Percentiles rank a stretch among this genome's conserved stretches.
Conservation (phyloP, 2,797 vertebrate genomes). For the Gila robusta region DNA sequence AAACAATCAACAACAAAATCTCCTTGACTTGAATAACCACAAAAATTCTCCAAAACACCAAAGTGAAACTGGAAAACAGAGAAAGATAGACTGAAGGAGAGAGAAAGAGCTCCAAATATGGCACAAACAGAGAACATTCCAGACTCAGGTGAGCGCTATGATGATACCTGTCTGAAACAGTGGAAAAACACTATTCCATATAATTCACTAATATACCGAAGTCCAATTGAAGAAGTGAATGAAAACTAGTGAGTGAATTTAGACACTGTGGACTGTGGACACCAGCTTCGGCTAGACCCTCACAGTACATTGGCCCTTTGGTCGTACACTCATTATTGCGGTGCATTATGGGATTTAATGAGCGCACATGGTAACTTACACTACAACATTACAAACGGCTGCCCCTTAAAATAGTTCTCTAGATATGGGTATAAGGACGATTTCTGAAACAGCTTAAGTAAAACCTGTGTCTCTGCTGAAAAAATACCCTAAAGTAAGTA, state of each 20-base stretch:
- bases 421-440: neutral
- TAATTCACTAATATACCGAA: neutral
- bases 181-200: neutral
- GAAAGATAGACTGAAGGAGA: neutral
- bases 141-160: neutral
- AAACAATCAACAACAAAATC: constrained; percentile 44
- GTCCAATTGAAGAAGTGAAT: neutral
- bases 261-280: neutral
- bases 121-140: neutral
- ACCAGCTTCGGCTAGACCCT: neutral
- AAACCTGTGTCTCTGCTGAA: neutral
- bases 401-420: neutral
- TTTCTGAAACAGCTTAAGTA: neutral
- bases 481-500: neutral
- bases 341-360: neutral
- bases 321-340: neutral
- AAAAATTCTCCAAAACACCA: constrained; percentile 4
- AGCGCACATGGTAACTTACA: neutral
- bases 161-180: neutral
- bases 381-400: neutral
- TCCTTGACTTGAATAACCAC: constrained; percentile 6
- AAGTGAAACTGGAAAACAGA: constrained; percentile 8
- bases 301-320: neutral
- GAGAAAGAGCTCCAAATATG: neutral
- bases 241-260: neutral